Base-by-base conservation (phyloP, 2,113 vertebrate genomes). In the Pagrus major region DNA sequence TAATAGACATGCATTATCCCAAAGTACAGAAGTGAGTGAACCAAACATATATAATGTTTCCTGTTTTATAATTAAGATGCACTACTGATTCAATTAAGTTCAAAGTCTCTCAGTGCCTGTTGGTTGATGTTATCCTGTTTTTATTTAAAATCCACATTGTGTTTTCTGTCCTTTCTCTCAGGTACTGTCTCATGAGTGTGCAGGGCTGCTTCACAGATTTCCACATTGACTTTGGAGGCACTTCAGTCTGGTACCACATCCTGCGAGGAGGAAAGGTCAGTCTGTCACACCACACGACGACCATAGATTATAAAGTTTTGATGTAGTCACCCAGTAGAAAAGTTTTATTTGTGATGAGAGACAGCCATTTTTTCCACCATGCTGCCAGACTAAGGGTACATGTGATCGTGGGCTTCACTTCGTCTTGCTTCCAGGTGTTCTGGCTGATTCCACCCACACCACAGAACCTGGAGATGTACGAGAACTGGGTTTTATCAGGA, bases 201-300 rank as follows among this genome's bases (percentile, higher is more conserved):
- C 96, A 97, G 93, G 98, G 97, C 89, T 99, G 97, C 93, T 99
- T 99, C 92, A 99, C 98, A 84, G 98, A 99, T 91, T 99, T 99
- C 93, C 98, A 99, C 33, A 96, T 99, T 68, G 98, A 99, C 91
- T 99, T 99, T 14, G 98, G 98, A 55, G 98, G 98, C 25, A 99
- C 98, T 33, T 99, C 98, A 4, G 98, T 99, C 70, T 99, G 98
- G 98, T 99, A 99, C 87, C 98, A 99, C 87, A 96, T 99, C 86
- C 96, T 97, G 81, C 95, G 97, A 93, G 98, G 98, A 47, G 96
- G 96, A 91, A 99, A 99, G 97, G 98, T 99, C 93, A 84, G 93
- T 86, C 5, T 51, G 6, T 64, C 4, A 18, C 0, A 5, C 9
- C 2, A 10, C 27, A 47, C 8, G 2, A 56, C 2, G 55, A 35